Conservation (phyloP, 2,113 vertebrate species). For the Aramus guarauna region DNA sequence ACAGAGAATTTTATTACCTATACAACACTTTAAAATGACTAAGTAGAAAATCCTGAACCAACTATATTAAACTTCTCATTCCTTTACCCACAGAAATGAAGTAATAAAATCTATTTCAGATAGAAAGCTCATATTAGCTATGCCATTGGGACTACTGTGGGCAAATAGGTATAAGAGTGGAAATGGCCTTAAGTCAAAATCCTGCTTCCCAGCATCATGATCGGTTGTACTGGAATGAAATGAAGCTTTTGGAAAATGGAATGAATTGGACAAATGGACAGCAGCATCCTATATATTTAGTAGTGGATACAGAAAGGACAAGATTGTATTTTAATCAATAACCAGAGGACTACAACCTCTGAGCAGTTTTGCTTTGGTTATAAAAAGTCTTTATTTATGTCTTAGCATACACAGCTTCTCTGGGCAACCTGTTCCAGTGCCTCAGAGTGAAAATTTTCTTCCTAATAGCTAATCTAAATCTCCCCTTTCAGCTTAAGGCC, state of each 20-base stretch:
- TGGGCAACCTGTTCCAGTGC: no score
- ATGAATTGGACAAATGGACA: not conserved
- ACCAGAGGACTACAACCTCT: no score
- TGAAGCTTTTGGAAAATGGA: not conserved
- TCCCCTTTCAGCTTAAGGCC: no score
- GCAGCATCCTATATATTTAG: no score
- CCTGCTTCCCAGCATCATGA: not conserved
- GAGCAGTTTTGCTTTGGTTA: no score
- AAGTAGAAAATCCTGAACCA: not conserved
- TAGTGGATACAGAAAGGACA: no score
- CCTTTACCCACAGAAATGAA: not conserved
- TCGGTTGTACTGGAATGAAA: not conserved
- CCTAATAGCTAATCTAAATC: no score
- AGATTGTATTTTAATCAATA: no score
- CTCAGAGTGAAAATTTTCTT: no score
- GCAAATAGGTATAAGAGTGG: not conserved
- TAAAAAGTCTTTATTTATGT: no score
- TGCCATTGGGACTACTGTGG: not conserved
- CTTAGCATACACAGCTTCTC: no score
- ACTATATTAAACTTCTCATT: not conserved
- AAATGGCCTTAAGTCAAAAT: not conserved
- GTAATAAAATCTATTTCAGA: not conserved
- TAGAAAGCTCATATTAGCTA: not conserved
- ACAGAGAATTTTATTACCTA: not conserved
- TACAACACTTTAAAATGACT: not conserved